phyloP scores from a whole-genome alignment of 2,113 vertebrate species.

The Leptodactylus fuscus region DNA sequence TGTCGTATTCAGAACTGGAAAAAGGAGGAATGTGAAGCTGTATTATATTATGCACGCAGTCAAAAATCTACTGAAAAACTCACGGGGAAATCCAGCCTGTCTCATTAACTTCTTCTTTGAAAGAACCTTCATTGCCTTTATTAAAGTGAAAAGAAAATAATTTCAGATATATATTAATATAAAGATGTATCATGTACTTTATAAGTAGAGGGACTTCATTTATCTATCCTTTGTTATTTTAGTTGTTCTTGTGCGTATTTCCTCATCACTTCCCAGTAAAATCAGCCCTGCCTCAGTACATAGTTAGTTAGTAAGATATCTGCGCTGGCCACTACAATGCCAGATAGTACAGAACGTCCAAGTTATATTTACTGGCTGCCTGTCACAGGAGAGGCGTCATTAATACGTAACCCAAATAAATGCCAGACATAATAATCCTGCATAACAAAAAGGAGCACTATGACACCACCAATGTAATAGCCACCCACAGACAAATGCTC shows the following conservation, averaged over 20 bases:
- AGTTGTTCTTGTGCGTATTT: not conserved
- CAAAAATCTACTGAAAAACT: conserved; percentile 69
- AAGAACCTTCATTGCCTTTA: conserved; percentile 96
- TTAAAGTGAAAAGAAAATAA: not conserved
- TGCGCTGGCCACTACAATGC: not conserved
- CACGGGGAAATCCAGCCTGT: conserved; percentile 97
- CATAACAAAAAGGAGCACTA: not conserved
- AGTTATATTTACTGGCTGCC: not conserved
- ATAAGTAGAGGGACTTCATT: not conserved
- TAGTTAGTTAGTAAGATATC: not conserved
- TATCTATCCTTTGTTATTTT: not conserved
- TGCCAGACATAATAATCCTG: not conserved
- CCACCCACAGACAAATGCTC: not conserved
- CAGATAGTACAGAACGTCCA: not conserved
- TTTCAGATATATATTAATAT: not conserved
- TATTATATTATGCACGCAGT: no score
- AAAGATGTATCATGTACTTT: not conserved
- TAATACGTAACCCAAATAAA: not conserved
- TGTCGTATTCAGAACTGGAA: no score
- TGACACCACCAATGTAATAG: not conserved
- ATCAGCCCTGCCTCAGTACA: not conserved
- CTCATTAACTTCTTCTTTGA: conserved; percentile 97
- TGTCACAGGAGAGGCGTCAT: not conserved
- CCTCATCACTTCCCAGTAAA: not conserved
- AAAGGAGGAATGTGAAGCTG: no score